phyloP scores from a whole-genome alignment of 2,797 vertebrate genomes.

The Pitangus sulphuratus region DNA sequence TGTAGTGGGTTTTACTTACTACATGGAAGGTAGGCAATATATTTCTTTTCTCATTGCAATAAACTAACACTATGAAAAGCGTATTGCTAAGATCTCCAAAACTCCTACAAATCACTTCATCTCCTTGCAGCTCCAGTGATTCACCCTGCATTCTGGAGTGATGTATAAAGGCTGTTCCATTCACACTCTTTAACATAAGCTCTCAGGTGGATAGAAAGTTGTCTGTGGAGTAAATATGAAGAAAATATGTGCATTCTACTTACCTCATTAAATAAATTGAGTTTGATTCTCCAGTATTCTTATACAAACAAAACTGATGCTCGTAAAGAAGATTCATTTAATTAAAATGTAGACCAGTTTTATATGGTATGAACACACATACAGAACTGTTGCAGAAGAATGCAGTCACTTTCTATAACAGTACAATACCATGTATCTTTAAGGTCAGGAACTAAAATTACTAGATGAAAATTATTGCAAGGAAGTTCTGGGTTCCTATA shows the following conservation, averaged over 20 bases:
- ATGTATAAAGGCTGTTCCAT: neutral
- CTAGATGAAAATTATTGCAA: neutral
- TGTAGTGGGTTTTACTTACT: neutral
- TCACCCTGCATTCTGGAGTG: neutral
- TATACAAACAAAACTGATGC: neutral
- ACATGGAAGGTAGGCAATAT: neutral
- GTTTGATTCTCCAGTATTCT: neutral
- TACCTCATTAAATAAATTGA: neutral
- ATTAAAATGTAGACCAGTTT: neutral
- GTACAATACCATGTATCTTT: neutral
- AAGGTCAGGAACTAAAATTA: neutral
- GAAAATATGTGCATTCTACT: neutral
- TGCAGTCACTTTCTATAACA: neutral
- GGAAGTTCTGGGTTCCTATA: neutral
- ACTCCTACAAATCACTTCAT: neutral
- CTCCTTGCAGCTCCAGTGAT: neutral
- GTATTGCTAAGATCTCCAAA: neutral
- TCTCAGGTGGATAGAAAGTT: neutral
- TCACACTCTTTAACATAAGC: neutral
- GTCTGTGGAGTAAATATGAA: neutral
- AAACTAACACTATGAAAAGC: neutral
- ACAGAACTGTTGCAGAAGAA: neutral
- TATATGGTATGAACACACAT: accelerated
- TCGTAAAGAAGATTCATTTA: neutral
- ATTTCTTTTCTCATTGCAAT: neutral